Conservation (phyloP, 1,140 invertebrate genomes). For the Papilio helenus region DNA sequence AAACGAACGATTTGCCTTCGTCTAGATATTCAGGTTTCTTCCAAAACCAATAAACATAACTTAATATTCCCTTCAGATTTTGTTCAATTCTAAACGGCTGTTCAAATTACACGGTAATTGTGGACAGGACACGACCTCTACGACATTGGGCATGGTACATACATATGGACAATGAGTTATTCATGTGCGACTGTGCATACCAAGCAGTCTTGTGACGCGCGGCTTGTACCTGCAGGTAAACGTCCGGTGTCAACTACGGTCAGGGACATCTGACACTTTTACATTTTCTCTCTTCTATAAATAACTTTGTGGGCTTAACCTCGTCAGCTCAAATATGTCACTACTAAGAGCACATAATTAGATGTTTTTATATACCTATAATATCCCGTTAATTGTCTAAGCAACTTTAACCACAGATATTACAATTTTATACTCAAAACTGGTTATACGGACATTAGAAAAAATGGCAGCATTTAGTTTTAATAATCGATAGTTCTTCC, state of each 20-base stretch:
- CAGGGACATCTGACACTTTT: slow-evolving; percentile 10
- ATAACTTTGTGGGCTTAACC: not conserved
- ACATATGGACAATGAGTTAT: not conserved
- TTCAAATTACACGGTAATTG: not conserved
- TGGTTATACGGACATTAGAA: too few species aligned
- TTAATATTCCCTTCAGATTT: not conserved
- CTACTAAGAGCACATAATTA: not conserved
- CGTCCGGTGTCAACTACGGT: not conserved
- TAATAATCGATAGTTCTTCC: too few species aligned
- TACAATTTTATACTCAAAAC: too few species aligned
- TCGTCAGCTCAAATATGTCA: not conserved
- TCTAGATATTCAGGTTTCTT: too few species aligned
- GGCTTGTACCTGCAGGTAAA: not conserved
- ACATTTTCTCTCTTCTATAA: not conserved
- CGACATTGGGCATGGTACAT: not conserved
- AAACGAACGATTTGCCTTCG: too few species aligned
- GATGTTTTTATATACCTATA: too few species aligned
- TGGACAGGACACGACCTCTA: not conserved
- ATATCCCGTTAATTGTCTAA: too few species aligned
- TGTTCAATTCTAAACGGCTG: not conserved
- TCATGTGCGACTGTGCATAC: not conserved
- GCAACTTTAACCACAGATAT: too few species aligned
- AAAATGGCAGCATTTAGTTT: too few species aligned
- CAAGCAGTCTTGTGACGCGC: slow-evolving; percentile 19
- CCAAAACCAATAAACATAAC: too few species aligned